phyloP scores from a whole-genome alignment of 2,797 vertebrate genomes.

The Enteromius thamalakanensis region DNA sequence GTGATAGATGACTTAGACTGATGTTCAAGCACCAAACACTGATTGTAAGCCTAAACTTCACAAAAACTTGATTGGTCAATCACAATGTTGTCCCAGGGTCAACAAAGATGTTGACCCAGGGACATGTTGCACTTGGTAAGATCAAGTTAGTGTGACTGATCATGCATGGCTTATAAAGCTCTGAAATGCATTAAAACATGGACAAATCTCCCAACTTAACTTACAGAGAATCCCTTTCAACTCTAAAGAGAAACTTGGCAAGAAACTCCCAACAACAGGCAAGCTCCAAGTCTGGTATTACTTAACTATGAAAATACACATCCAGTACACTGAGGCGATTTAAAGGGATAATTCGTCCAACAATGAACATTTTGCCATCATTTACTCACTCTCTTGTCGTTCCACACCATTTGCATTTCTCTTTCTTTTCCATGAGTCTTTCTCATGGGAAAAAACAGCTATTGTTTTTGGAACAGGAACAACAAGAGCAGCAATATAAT shows the following conservation, averaged over 20 bases:
- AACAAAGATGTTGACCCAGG: too few species aligned
- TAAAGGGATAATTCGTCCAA: conserved; percentile 1
- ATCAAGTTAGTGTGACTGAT: conserved; percentile 1
- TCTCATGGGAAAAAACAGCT: neutral
- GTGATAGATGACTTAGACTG: too few species aligned
- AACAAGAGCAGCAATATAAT: too few species aligned
- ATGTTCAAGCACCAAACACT: too few species aligned
- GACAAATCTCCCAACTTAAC: conserved; percentile 41
- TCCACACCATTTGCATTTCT: conserved; percentile 1
- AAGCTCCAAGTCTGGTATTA: conserved; percentile 50
- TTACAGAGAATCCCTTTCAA: conserved; percentile 53
- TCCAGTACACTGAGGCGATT: neutral
- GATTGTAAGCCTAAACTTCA: too few species aligned
- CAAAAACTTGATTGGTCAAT: too few species aligned
- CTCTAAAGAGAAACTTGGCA: conserved; percentile 52
- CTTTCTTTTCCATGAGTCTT: neutral
- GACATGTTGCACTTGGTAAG: too few species aligned
- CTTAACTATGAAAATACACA: conserved; percentile 48
- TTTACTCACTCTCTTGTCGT: neutral
- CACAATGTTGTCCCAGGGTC: too few species aligned
- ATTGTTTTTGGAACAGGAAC: too few species aligned
- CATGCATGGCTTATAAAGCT: conserved; percentile 45
- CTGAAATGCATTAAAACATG: conserved; percentile 56
- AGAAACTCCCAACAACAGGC: conserved; percentile 27
- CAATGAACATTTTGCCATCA: neutral